These are phyloP conservation scores for Drosophila mauritiana DNA, from an alignment of 1,140 invertebrate species.

Conservation along the genomic window DNA sequence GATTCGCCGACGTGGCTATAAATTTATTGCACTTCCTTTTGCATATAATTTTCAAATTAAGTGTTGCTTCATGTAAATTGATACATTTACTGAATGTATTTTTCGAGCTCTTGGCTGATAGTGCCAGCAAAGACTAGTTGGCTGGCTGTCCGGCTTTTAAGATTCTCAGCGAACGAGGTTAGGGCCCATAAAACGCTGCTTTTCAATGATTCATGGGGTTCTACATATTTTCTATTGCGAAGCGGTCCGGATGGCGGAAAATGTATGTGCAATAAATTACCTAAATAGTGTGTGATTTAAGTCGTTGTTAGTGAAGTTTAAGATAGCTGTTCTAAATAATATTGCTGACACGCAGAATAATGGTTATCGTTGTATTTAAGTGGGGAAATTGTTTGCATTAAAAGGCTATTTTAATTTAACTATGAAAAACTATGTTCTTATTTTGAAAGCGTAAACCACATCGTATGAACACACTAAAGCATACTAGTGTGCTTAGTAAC, in stretches of 20 bases:
- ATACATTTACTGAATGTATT: constrained; percentile 58
- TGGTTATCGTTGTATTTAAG: no score
- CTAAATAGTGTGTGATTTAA: not conserved
- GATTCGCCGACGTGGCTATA: constrained; percentile 57
- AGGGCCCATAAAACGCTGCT: constrained; percentile 11
- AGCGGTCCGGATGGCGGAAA: not conserved
- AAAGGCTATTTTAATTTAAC: no score
- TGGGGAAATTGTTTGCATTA: no score
- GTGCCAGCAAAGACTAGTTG: not conserved
- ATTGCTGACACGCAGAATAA: no score
- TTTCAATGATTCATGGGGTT: constrained; percentile 11
- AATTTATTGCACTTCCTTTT: constrained; percentile 79
- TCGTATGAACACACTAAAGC: no score
- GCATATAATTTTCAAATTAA: constrained; percentile 79
- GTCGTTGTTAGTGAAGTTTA: not conserved
- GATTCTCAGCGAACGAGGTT: constrained; percentile 5
- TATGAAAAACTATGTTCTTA: no score
- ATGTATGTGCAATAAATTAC: not conserved
- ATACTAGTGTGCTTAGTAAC: no score
- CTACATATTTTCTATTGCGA: not conserved
- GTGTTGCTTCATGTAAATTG: constrained; percentile 69
- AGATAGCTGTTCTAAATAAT: not conserved
- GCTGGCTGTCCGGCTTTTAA: constrained; percentile 8
- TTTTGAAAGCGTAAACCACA: no score
- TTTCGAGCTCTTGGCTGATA: constrained; percentile 11